Evolutionary conservation across 2,888 invertebrate species (phyloP).

Genomic region (Atrina japonica): DNA sequence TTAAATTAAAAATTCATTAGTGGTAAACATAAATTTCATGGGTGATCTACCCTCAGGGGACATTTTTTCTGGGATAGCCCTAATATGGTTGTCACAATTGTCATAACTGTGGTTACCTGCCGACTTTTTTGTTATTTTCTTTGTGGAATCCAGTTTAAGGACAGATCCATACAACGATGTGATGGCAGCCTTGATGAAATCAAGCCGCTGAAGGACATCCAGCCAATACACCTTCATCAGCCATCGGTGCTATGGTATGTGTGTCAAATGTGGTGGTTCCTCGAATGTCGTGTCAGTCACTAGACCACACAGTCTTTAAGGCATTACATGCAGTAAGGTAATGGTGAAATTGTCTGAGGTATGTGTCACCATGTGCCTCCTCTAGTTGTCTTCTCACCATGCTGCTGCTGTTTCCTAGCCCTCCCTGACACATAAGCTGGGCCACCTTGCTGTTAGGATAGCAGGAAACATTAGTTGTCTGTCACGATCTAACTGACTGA

Average conservation of each 20-base stretch:
- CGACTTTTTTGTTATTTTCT: slow-evolving; percentile 44
- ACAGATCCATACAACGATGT: slow-evolving; percentile 59
- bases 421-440: slow-evolving; percentile 45
- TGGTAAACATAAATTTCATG: too few relatives aligned
- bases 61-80: too few relatives aligned
- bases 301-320: slow-evolving; percentile 28
- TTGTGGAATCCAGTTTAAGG: slow-evolving; percentile 65
- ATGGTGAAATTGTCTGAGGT: slow-evolving; percentile 31
- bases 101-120: too few relatives aligned
- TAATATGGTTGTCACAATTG: too few relatives aligned
- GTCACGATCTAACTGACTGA: slow-evolving; percentile 53
- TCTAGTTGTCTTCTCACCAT: slow-evolving; percentile 47
- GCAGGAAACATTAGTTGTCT: slow-evolving; percentile 50
- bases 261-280: slow-evolving; percentile 36
- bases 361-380: slow-evolving; percentile 52
- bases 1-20: too few relatives aligned
- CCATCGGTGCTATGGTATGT: slow-evolving; percentile 51
- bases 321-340: slow-evolving; percentile 45
- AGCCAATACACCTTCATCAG: slow-evolving; percentile 44
- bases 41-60: too few relatives aligned
- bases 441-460: slow-evolving; percentile 51
- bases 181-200: slow-evolving; percentile 54
- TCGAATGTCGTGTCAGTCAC: slow-evolving; percentile 18
- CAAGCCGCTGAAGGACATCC: slow-evolving; percentile 51
- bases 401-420: slow-evolving; percentile 53